Base-by-base conservation (phyloP, 2,888 invertebrate species). In the Aspidapion aeneum region DNA sequence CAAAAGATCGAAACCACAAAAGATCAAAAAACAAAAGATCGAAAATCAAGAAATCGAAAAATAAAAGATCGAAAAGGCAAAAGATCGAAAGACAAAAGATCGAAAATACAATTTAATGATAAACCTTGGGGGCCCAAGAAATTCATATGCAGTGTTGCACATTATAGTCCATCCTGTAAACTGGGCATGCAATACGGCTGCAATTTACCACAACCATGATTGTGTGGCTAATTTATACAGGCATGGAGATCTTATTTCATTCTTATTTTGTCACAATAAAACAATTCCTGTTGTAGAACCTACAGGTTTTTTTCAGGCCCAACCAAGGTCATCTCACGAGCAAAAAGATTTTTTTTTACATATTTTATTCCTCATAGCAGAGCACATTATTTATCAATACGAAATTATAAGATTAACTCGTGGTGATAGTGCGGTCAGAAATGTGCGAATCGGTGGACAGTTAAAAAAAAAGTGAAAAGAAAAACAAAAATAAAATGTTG, bases 261-360 rank as follows among this genome's bases (percentile, higher is more conserved):
- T 64, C 62, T 64, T 64, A 64, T 61, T 64, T 64, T 64, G 61
- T 51, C 52, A 55, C 49, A 58, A 35, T 35, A 35, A 35, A 35
- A 35, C 35, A 35, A 35, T 35, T 35, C 35, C 35, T 35, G 35
- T n/a, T n/a, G n/a, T 35, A 35, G 3, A 35, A 12, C 35, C 35
- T 35, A 12, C 35, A 35, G 35, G 35, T 35, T 35, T 35, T 35
- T 35, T 35, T 35, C 35, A 35, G 35, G 35, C 35, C 35, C 35
- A 35, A 35, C 35, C 35, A 35, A 35, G 35, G 35, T 35, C 35
- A 12, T 12, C 35, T 35, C 35, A 35, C 5, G n/a, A n/a, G n/a
- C n/a, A n/a, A n/a, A n/a, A n/a, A n/a, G n/a, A n/a, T n/a, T n/a
- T n/a, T n/a, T n/a, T n/a, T 35, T 7, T 35, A 35, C 35, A 12